These are phyloP conservation scores for Sminthurinus signatus DNA, from an alignment of 1,140 invertebrate species.

Conservation along the genomic window DNA sequence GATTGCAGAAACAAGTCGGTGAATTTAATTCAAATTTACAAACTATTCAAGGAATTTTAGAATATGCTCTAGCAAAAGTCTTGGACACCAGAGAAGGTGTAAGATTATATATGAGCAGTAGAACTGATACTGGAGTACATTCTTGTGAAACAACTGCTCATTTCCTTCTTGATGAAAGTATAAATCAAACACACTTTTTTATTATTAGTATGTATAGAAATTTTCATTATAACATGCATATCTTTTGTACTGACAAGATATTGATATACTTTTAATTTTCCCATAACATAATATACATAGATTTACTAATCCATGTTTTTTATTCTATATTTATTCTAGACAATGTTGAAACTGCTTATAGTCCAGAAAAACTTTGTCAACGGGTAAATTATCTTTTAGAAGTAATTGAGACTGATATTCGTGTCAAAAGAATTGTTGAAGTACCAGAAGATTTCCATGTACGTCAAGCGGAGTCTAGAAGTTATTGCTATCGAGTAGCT, in stretches of 20 bases:
- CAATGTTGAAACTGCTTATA: neutral
- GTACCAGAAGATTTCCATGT: conserved; percentile 20
- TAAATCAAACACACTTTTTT: neutral
- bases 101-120: no score
- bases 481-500: conserved; percentile 27
- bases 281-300: neutral
- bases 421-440: conserved; percentile 29
- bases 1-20: conserved; percentile 16
- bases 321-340: conserved; percentile 4
- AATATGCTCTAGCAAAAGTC: conserved; percentile 12
- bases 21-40: neutral
- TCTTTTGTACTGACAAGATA: no score
- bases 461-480: conserved; percentile 24
- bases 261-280: neutral
- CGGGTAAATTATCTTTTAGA: conserved; percentile 30
- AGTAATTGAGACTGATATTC: conserved; percentile 29
- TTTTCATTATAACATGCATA: neutral
- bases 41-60: conserved; percentile 35
- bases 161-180: neutral
- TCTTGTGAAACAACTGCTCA: conserved; percentile 18
- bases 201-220: neutral
- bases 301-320: neutral
- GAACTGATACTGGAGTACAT: conserved; percentile 39
- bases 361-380: conserved; percentile 27
- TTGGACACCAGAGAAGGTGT: neutral